phyloP scores from a whole-genome alignment of 2,113 vertebrate genomes.

The Hucho hucho region DNA sequence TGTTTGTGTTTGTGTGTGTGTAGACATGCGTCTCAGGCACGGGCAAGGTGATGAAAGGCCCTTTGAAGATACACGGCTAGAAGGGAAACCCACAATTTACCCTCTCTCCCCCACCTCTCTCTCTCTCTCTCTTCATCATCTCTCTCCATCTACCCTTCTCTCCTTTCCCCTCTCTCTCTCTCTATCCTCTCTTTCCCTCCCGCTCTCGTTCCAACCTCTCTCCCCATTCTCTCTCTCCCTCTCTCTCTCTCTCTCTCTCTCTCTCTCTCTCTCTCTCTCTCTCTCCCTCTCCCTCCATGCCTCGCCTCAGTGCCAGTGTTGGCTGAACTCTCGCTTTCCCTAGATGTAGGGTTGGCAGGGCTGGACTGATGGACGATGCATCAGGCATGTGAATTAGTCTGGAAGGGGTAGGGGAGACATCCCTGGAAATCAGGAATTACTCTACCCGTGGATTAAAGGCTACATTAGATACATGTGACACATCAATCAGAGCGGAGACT shows the following conservation, averaged over 20 bases:
- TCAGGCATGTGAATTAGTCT: conserved; percentile 6
- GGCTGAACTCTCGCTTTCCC: conserved; percentile 12
- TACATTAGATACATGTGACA: not conserved
- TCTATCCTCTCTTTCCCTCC: too few relatives aligned
- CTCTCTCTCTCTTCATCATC: too few relatives aligned
- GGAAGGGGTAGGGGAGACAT: not conserved
- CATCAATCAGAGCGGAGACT: not conserved
- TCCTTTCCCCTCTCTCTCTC: too few relatives aligned
- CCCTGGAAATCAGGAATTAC: conserved; percentile 16
- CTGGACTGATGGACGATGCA: conserved; percentile 30
- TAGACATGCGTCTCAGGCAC: conserved; percentile 12
- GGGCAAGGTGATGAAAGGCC: conserved; percentile 52
- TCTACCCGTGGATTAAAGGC: not conserved
- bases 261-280: not conserved
- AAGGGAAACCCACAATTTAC: conserved; percentile 7
- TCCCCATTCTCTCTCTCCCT: too few relatives aligned
- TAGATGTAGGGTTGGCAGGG: conserved; percentile 4
- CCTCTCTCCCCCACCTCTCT: too few relatives aligned
- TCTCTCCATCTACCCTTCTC: too few relatives aligned
- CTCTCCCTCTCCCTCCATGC: not conserved
- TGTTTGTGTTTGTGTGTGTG: not conserved
- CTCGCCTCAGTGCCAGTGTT: not conserved
- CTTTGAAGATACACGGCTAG: conserved; percentile 43
- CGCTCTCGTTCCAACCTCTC: too few relatives aligned
- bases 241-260: not conserved